These are phyloP conservation scores for Drosophila watanabei DNA, from an alignment of 1,140 invertebrate species.

Conservation along the genomic window DNA sequence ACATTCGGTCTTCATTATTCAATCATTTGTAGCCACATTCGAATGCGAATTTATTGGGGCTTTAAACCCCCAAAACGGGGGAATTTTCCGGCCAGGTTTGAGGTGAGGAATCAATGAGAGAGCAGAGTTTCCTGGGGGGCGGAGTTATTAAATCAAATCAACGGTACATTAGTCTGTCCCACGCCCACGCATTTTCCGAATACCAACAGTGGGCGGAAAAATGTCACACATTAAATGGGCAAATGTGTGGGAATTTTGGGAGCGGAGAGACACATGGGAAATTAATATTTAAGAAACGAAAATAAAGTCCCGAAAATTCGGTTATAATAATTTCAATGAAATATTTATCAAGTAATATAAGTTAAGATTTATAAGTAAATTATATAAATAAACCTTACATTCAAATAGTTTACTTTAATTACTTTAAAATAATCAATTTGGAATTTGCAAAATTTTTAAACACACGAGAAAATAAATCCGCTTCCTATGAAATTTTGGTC, in stretches of 20 bases:
- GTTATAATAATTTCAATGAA: not conserved
- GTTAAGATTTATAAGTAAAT: not conserved
- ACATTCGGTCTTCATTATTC: slow-evolving; percentile 48
- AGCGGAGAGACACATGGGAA: not conserved
- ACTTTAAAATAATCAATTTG: not conserved
- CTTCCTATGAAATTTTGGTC: too few species aligned
- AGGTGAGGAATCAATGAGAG: slow-evolving; percentile 26
- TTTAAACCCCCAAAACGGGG: slow-evolving; percentile 16
- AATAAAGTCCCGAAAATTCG: not conserved
- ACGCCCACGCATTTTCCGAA: slow-evolving; percentile 12
- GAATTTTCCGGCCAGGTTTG: not conserved
- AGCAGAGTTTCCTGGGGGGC: not conserved
- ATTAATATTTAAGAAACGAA: not conserved
- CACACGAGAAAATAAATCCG: too few species aligned
- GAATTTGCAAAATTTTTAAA: too few species aligned
- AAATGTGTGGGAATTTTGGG: not conserved
- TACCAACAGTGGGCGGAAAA: slow-evolving; percentile 21
- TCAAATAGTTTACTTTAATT: not conserved
- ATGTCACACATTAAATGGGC: slow-evolving; percentile 1
- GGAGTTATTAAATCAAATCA: slow-evolving; percentile 74
- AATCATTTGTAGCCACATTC: slow-evolving; percentile 40
- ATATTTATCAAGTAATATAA: not conserved
- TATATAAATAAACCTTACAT: not conserved
- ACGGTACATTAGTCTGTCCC: slow-evolving; percentile 58
- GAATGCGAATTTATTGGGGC: slow-evolving; percentile 20